A percentile compares a stretch with the other conserved stretches of the same genome.
Conservation (phyloP, 2,113 vertebrate species). For the Chaetops frenatus region DNA sequence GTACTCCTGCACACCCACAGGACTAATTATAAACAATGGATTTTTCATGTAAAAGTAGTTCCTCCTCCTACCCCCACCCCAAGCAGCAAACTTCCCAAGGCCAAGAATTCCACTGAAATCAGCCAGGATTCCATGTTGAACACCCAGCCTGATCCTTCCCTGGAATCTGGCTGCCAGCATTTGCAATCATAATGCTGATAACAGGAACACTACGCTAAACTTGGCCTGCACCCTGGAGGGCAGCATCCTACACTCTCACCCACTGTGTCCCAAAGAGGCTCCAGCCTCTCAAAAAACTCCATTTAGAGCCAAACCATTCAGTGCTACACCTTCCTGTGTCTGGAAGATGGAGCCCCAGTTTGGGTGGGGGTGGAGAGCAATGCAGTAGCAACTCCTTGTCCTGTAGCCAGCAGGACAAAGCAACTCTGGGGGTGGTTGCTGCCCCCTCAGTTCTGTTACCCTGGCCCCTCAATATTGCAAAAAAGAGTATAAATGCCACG, state of each 20-base stretch:
- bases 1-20: background rate
- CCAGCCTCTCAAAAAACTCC: background rate
- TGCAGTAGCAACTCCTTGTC: background rate
- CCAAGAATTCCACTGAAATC: background rate
- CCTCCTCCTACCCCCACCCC: background rate
- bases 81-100: background rate
- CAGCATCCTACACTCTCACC: background rate
- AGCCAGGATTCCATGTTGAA: background rate
- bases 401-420: background rate
- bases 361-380: background rate
- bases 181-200: background rate
- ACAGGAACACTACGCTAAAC: background rate
- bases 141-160: background rate
- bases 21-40: background rate
- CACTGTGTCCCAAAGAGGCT: background rate
- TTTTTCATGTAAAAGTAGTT: background rate
- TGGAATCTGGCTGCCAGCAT: background rate
- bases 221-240: background rate
- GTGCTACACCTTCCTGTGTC: rapidly evolving
- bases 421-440: background rate
- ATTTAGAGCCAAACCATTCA: background rate
- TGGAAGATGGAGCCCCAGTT: background rate
- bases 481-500: background rate
- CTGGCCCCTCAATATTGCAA: background rate
- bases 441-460: background rate